Base-by-base conservation (phyloP, 2,797 vertebrate species). In the Sorex maritimensis region DNA sequence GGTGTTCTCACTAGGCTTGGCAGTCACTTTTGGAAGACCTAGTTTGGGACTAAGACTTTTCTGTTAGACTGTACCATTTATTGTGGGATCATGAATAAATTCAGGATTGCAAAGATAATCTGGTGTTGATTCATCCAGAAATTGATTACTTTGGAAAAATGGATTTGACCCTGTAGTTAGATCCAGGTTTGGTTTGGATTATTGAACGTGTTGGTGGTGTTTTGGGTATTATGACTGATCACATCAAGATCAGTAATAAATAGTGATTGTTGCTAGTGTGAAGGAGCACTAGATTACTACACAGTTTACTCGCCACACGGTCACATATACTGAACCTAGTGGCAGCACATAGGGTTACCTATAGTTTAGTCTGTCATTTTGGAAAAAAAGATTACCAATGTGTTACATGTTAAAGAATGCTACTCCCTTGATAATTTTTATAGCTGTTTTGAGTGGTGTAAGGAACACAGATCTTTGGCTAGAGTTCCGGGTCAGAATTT, bases 141-240 rank as follows among this genome's bases (percentile, higher is more conserved):
- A 75, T 41, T 79, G 24, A 65, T 41, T 34, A 68, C 38, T 87
- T 90, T 63, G 55, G 83, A 28, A 68, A 80, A 6, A 74, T 77
- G 38, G 26, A 65, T 67, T 89, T 63, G 12, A 58, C 49, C 30
- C 24, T 38, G 26, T 71, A 46, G 5, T 44, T 28, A 65, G 55
- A 34, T 72, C 49, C 19, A 38, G 52, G 8, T 88, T 78, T 84
- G 44, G 58, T 91, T 95, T 89, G 82, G 49, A 2, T 72, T 26
- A 85, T 24, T 63, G 74, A 34, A 46, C 34, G 21, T 67, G 46
- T 68, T 52, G 26, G 12, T 38, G 34, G 26, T 61, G 0, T 34
- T 93, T 96, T 75, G 41, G 41, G 41, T 4, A 44, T 44, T 19
- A 10, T 15, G 19, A 63, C 55, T 44, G 41, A 19, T 80, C 44